Conservation (phyloP, 2,797 vertebrate genomes). For the Galaxias olidus region DNA sequence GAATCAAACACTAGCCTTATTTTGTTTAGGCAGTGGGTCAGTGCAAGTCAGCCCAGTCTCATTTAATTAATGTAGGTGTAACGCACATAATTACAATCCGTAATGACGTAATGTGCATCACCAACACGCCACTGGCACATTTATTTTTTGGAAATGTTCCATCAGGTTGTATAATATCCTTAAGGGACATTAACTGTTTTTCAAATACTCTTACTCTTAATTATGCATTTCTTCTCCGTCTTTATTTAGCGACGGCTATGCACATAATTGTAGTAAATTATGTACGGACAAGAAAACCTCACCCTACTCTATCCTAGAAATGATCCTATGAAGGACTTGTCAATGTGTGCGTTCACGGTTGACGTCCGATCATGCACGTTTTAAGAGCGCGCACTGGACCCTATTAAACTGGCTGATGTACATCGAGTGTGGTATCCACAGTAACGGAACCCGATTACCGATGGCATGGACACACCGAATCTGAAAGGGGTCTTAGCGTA, state of each 20-base stretch:
- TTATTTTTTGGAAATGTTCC: constrained; percentile 5
- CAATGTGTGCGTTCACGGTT: too few relatives aligned
- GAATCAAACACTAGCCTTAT: not conserved
- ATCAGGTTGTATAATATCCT: not conserved
- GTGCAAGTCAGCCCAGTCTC: constrained; percentile 16
- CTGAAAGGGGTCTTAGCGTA: not conserved
- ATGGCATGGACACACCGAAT: not conserved
- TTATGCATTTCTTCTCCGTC: too few relatives aligned
- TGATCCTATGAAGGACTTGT: too few relatives aligned
- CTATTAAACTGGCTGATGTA: too few relatives aligned
- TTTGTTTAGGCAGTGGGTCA: constrained; percentile 6
- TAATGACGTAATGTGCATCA: constrained; percentile 9
- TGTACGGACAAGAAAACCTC: too few relatives aligned
- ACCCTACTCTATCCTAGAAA: too few relatives aligned
- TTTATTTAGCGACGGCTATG: too few relatives aligned
- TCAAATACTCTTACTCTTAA: too few relatives aligned
- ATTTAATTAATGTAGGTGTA: constrained; percentile 45
- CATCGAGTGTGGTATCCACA: not conserved
- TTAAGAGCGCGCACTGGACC: too few relatives aligned
- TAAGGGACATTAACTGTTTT: too few relatives aligned
- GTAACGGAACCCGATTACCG: not conserved
- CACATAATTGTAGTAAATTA: too few relatives aligned
- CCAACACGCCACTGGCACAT: not conserved
- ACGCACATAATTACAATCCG: constrained; percentile 46
- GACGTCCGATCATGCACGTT: too few relatives aligned